Conservation (phyloP, 2,797 vertebrate genomes). For the Notoglanidium macrostoma region DNA sequence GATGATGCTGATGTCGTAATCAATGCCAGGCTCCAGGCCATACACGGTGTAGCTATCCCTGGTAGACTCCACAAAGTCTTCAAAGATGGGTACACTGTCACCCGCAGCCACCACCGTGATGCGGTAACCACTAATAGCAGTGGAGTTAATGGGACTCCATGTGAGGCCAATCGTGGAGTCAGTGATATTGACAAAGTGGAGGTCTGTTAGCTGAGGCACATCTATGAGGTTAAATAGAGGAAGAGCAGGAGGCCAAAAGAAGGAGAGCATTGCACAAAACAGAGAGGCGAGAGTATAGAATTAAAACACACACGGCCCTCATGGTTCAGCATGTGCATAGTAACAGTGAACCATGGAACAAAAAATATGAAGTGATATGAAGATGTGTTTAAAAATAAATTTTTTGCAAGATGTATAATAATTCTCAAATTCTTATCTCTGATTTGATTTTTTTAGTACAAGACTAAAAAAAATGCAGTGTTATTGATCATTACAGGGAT, state of each 20-base stretch:
- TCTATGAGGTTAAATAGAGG: slow-evolving; percentile 79
- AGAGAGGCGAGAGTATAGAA: slow-evolving; percentile 23
- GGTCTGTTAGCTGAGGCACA: slow-evolving; percentile 90
- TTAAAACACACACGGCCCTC: slow-evolving; percentile 27
- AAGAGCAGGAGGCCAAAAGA: slow-evolving; percentile 29
- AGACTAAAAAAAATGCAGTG: neutral
- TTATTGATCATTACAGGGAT: neutral
- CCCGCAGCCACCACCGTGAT: slow-evolving; percentile 93
- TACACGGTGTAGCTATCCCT: slow-evolving; percentile 90
- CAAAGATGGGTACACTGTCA: slow-evolving; percentile 92
- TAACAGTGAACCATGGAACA: slow-evolving; percentile 60
- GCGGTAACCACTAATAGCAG: slow-evolving; percentile 91
- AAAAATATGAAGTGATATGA: slow-evolving; percentile 25
- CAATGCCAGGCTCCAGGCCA: slow-evolving; percentile 95
- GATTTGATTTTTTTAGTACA: neutral
- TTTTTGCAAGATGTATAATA: neutral
- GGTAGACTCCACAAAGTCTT: slow-evolving; percentile 88
- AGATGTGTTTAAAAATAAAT: neutral
- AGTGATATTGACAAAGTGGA: slow-evolving; percentile 91
- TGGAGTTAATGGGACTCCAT: slow-evolving; percentile 92
- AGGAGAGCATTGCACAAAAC: slow-evolving; percentile 15
- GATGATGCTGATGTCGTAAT: slow-evolving; percentile 95
- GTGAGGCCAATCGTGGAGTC: slow-evolving; percentile 93
- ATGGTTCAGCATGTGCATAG: slow-evolving; percentile 43
- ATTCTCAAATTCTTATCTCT: neutral